Evolutionary conservation across 2,888 invertebrate species (phyloP).

Genomic region (Stenichneumon culpator): DNA sequence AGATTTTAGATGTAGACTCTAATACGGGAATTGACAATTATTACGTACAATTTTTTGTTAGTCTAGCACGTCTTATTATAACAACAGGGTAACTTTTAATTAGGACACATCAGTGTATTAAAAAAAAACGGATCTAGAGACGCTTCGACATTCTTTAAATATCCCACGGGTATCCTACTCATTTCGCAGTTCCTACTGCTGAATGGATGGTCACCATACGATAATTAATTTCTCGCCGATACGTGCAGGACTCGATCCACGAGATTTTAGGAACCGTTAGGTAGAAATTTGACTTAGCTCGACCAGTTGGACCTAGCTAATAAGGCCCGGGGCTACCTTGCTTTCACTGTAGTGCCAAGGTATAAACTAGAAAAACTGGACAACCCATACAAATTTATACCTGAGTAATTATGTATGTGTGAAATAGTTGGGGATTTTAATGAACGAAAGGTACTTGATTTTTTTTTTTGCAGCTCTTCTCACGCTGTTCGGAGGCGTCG

Average conservation of each 20-base stretch:
- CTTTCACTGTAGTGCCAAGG: too few species aligned
- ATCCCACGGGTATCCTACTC: background rate
- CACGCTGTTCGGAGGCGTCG: too few species aligned
- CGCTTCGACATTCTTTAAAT: background rate
- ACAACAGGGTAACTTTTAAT: too few species aligned
- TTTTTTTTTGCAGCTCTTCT: slow-evolving; percentile 30
- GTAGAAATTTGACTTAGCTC: too few species aligned
- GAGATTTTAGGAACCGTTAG: too few species aligned
- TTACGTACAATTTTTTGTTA: background rate
- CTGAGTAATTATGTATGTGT: background rate
- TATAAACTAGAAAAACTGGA: too few species aligned
- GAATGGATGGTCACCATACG: background rate
- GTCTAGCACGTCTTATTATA: background rate
- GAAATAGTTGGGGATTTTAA: background rate
- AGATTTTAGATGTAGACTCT: background rate
- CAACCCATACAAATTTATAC: too few species aligned
- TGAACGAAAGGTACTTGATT: background rate
- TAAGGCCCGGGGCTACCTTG: too few species aligned
- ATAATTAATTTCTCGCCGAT: background rate
- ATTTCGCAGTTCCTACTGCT: background rate
- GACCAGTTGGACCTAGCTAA: too few species aligned
- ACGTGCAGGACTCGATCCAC: too few species aligned
- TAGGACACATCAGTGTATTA: too few species aligned
- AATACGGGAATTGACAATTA: background rate
- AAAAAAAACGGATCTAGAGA: too few species aligned